Evolutionary conservation across 2,888 invertebrate genomes (phyloP), one percentile per base, ranked within the genome.

Genomic region (Theodoxus fluviatilis): DNA sequence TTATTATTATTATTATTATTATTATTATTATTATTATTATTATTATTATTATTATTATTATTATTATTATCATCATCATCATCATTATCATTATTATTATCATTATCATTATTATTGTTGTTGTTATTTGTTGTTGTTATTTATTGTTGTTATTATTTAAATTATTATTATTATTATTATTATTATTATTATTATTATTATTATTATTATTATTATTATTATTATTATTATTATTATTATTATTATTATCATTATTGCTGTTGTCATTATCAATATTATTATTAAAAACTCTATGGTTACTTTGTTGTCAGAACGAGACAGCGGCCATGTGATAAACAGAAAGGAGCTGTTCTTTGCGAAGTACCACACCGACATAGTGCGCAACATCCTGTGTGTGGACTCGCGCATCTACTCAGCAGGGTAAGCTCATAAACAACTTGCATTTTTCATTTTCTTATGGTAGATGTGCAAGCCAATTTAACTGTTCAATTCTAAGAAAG

Each of bases 401-500:
- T 81, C 83, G 43, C 75, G 85, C 12, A 83, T 86, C 66, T 87
- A 85, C 76, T 85, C 86, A 1, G 86, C 82, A 61, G 87, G 87
- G 84, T 86, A 73, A 74, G 80, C 73, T 55, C 6, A 1, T 40
- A 15, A 40, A n/a, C 12, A 43, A 18, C 22, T 18, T 43, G 43
- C 33, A 22, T 43, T 38, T 37, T 31, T 37, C 22, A n/a, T 7
- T 52, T 52, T 18, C n/a, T 52, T 7, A n/a, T 25, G 2, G 2
- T 22, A 28, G 12, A 18, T 12, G 22, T n/a, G 22, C 6, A 18
- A 22, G 55, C 7, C 6, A 7, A 7, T 12, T 7, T 55, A 31
- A 1, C 31, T 22, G 35, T 61, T 12, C 1, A 35, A 18, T 22
- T 22, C 25, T 37, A 35, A 31, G 31, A 35, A n/a, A 3, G 2